Conservation (phyloP, 2,113 vertebrate species). For the Oreochromis tanganicae region DNA sequence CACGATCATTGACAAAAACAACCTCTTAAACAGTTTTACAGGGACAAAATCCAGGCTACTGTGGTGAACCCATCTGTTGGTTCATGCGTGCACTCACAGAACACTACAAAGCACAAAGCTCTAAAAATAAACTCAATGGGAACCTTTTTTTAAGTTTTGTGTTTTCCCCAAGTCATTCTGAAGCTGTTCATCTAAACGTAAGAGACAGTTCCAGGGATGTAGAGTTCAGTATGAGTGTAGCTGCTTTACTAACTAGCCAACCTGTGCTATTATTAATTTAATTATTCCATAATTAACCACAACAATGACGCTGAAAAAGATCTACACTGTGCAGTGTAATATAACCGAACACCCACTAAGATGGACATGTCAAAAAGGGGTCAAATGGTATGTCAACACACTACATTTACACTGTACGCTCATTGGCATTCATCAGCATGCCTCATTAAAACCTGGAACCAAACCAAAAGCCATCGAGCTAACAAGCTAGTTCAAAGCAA, state of each 20-base stretch:
- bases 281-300: not conserved
- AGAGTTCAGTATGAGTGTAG: not conserved
- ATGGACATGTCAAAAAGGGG: not conserved
- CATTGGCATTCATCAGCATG: not conserved
- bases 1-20: constrained; percentile 41
- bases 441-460: not conserved
- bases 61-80: constrained; percentile 37
- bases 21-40: constrained; percentile 22
- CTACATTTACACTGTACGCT: not conserved
- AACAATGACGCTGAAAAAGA: not conserved
- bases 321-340: not conserved
- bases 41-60: constrained; percentile 30
- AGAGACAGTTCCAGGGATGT: not conserved
- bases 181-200: not conserved
- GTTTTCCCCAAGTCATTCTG: not conserved
- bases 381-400: not conserved
- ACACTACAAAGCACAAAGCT: not conserved
- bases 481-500: not conserved
- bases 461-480: not conserved
- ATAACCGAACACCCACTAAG: not conserved
- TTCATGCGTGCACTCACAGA: not conserved
- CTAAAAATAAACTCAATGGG: constrained; percentile 29
- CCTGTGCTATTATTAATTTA: not conserved
- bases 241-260: not conserved
- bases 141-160: not conserved